Percentiles rank a stretch among this genome's conserved stretches.
These are phyloP conservation scores for Dromococcyx pavoninus DNA, from an alignment of 2,797 vertebrate species.

Conservation along the genomic window DNA sequence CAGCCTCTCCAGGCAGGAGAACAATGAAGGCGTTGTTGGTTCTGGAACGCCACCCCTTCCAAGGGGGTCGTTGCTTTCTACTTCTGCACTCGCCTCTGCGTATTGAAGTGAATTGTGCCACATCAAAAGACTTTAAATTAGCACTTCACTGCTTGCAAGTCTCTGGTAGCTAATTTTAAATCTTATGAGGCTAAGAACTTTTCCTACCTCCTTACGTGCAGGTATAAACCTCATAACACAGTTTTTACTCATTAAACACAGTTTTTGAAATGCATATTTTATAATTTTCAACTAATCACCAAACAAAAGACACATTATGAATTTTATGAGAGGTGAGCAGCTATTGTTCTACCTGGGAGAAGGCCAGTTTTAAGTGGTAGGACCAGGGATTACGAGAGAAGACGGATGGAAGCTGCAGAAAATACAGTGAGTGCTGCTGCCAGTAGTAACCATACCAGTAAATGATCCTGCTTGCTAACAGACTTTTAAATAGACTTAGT, in stretches of 20 bases:
- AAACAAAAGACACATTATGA: rapidly evolving
- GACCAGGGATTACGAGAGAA: neutral
- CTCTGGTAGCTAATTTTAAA: slow-evolving; percentile 22
- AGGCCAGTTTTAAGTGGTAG: neutral
- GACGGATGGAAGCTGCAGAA: neutral
- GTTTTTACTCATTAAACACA: neutral
- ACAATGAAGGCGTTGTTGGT: slow-evolving; percentile 67
- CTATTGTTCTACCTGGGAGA: neutral
- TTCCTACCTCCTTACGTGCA: neutral
- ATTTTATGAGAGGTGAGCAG: neutral
- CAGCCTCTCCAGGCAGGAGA: slow-evolving; percentile 30
- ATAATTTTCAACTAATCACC: neutral
- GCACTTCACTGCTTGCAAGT: slow-evolving; percentile 9
- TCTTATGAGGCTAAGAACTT: neutral
- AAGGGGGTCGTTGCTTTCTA: neutral
- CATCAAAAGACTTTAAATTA: slow-evolving; percentile 57
- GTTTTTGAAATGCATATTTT: neutral
- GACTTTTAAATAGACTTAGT: neutral
- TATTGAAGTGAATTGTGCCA: neutral
- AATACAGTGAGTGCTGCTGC: neutral
- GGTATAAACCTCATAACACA: neutral
- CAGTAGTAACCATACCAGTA: neutral
- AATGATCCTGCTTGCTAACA: neutral
- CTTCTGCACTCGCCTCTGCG: neutral
- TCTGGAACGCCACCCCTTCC: slow-evolving; percentile 5